Conservation (phyloP, 2,113 vertebrate species). For the Connochaetes taurinus region DNA sequence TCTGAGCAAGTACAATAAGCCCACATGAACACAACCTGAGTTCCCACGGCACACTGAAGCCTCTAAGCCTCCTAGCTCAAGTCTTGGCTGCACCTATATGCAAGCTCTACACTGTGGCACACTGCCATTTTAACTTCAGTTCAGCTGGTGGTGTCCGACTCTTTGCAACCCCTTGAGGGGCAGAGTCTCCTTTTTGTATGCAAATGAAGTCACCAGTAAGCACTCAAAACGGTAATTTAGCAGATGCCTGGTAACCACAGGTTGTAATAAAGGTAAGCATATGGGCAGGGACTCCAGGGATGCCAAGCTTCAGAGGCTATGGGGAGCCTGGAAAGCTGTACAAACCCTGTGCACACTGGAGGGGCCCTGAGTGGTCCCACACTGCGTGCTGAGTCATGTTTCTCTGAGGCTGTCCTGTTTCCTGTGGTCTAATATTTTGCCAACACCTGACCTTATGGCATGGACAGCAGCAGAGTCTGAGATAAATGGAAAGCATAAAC, state of each 20-base stretch:
- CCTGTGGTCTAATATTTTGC: conserved; percentile 15
- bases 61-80: not conserved
- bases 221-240: conserved; percentile 22
- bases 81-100: not conserved
- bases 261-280: conserved; percentile 55
- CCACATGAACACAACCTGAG: not conserved
- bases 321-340: not conserved
- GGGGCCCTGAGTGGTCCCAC: not conserved
- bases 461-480: not conserved
- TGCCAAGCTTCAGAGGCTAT: not conserved
- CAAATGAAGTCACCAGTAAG: conserved; percentile 19
- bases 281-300: conserved; percentile 25
- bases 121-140: not conserved
- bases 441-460: not conserved
- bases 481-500: not conserved
- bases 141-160: not conserved
- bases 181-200: not conserved
- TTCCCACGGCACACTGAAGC: not conserved
- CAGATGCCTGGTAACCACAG: conserved; percentile 37
- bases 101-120: not conserved
- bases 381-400: not conserved
- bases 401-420: not conserved
- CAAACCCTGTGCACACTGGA: not conserved
- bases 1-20: conserved; percentile 6
- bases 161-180: not conserved